phyloP scores from a whole-genome alignment of 2,888 invertebrate species.

The Nomada flava region DNA sequence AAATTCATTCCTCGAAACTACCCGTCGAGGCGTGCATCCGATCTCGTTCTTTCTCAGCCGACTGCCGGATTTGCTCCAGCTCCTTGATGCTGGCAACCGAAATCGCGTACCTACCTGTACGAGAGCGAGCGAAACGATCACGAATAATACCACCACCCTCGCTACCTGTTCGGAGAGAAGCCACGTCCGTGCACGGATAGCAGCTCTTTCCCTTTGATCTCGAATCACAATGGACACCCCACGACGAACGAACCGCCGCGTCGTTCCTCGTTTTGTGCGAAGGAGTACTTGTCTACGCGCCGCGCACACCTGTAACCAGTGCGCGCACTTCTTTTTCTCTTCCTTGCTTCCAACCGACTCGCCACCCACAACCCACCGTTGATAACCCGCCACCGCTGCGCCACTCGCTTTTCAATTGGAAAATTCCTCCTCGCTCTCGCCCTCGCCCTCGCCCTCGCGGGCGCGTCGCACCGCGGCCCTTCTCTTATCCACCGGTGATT shows the following conservation, averaged over 20 bases:
- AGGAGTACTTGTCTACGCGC: no score
- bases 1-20: slow-evolving; percentile 64
- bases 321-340: neutral
- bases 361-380: no score
- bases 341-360: neutral
- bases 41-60: slow-evolving; percentile 62
- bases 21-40: slow-evolving; percentile 71
- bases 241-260: slow-evolving; percentile 10
- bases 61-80: slow-evolving; percentile 20
- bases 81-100: slow-evolving; percentile 1
- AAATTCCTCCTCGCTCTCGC: no score
- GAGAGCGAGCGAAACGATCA: slow-evolving; percentile 30
- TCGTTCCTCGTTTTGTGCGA: no score
- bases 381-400: no score
- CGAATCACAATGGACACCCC: slow-evolving; percentile 57
- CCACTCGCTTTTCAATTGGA: no score
- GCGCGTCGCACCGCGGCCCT: no score
- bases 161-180: slow-evolving; percentile 60
- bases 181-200: slow-evolving; percentile 53
- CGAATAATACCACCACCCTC: slow-evolving; percentile 38
- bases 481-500: neutral
- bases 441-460: no score
- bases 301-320: neutral
- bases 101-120: slow-evolving; percentile 58
- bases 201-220: slow-evolving; percentile 66